Evolutionary conservation across 2,888 invertebrate genomes (phyloP).

Genomic region (Lampropteryx suffumata): DNA sequence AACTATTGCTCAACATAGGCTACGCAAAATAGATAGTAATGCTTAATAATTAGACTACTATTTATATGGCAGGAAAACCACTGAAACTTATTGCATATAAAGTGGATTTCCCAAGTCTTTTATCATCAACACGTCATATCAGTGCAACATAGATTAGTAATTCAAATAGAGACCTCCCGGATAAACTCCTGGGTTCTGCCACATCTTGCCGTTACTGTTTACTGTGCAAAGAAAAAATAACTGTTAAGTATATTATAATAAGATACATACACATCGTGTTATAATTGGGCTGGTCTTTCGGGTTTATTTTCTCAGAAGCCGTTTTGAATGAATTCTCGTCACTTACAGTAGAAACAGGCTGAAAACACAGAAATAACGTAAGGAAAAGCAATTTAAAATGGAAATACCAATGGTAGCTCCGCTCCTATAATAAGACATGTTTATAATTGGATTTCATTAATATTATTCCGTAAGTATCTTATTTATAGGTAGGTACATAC

Average conservation of each 20-base stretch:
- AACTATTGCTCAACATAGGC: no score
- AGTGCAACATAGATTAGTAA: slow-evolving; percentile 24
- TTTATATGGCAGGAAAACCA: no score
- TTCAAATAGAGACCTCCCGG: slow-evolving; percentile 65
- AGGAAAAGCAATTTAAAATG: not conserved
- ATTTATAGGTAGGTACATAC: no score
- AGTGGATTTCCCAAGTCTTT: slow-evolving; percentile 17
- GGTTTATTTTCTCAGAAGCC: slow-evolving; percentile 68
- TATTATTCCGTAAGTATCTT: no score
- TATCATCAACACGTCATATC: slow-evolving; percentile 20
- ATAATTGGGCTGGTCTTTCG: slow-evolving; percentile 72
- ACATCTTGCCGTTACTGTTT: slow-evolving; percentile 54
- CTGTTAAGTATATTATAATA: slow-evolving; percentile 39
- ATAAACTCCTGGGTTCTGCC: slow-evolving; percentile 75
- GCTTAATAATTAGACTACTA: no score
- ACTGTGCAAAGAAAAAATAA: slow-evolving; percentile 57
- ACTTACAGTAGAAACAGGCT: slow-evolving; percentile 45
- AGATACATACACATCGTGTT: slow-evolving; percentile 79
- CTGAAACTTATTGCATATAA: no score
- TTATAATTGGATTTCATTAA: no score
- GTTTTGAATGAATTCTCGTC: slow-evolving; percentile 58
- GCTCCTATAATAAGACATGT: no score
- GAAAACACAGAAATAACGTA: slow-evolving; percentile 35
- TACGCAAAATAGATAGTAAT: no score
- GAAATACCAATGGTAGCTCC: no score